A percentile compares a stretch with the other conserved stretches of the same genome.
phyloP scores from a whole-genome alignment of 30 jellyfish, hydroid and myxozoan genomes.

The Aurelia aurita complex sp. Pacific region DNA sequence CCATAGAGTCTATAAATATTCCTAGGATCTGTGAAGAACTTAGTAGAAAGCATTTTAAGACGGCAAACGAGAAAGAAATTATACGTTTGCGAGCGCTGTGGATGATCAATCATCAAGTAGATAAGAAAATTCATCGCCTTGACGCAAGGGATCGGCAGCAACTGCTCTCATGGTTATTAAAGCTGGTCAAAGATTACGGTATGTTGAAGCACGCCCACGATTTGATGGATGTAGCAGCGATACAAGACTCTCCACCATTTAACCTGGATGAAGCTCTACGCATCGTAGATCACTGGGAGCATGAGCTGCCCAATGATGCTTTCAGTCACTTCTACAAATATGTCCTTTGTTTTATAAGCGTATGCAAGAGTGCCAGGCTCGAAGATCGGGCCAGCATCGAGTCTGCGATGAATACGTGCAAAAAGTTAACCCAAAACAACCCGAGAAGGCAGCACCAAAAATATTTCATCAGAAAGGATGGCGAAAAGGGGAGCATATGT shows the following conservation, averaged over 20 bases:
- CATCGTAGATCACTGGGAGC: conserved; percentile 35
- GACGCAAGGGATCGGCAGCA: not conserved
- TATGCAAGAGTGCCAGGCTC: conserved; percentile 18
- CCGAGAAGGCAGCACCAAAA: conserved; percentile 13
- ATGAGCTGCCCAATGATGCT: conserved; percentile 34
- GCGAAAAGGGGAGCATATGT: conserved; percentile 10
- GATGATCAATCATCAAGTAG: conserved; percentile 31
- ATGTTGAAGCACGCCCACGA: conserved; percentile 28
- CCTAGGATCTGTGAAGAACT: conserved; percentile 23
- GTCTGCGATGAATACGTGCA: conserved; percentile 42
- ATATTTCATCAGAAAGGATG: conserved; percentile 34
- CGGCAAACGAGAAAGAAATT: conserved; percentile 25
- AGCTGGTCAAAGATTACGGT: conserved; percentile 17
- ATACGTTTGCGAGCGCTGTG: conserved; percentile 12
- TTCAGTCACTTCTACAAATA: conserved; percentile 42
- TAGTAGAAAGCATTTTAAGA: not conserved
- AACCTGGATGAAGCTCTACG: conserved; percentile 26
- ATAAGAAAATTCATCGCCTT: conserved; percentile 25
- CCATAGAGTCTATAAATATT: conserved; percentile 3
- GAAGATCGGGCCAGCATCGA: conserved; percentile 29
- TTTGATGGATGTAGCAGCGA: conserved; percentile 42
- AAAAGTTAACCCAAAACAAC: conserved; percentile 21
- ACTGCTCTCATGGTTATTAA: conserved; percentile 13
- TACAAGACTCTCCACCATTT: conserved; percentile 22
- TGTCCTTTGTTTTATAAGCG: conserved; percentile 36